Percentiles rank a stretch among this genome's conserved stretches.
Evolutionary conservation across 2,113 vertebrate genomes (phyloP).

Genomic region (Urocynchramus pylzowi): DNA sequence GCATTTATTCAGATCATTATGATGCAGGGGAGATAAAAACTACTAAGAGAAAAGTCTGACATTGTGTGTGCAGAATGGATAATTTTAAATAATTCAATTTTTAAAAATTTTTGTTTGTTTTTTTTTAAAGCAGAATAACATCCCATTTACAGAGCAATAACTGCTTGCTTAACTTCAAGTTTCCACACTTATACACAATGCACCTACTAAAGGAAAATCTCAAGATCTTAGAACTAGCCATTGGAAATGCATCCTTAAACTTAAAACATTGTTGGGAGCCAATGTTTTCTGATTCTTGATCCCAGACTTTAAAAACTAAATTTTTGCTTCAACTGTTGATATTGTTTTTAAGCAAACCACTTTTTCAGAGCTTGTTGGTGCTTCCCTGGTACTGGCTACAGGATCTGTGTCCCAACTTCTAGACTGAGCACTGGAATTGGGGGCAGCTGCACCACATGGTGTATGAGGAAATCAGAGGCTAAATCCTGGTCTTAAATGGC

Average conservation of each 20-base stretch:
- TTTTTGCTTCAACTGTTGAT: neutral
- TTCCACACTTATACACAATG: neutral
- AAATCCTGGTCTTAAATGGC: neutral
- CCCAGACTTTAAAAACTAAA: neutral
- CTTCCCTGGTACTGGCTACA: neutral
- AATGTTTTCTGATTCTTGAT: neutral
- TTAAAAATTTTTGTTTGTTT: neutral
- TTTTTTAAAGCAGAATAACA: neutral
- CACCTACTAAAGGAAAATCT: neutral
- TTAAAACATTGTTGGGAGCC: neutral
- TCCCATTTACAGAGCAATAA: neutral
- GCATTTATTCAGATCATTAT: neutral
- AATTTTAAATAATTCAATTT: neutral
- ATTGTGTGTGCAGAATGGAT: neutral
- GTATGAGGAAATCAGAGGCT: neutral
- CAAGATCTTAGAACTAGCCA: neutral
- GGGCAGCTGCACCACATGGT: neutral
- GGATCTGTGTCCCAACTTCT: neutral
- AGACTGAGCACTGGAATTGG: rapidly evolving
- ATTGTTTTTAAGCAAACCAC: neutral
- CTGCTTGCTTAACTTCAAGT: neutral
- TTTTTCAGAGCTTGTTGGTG: neutral
- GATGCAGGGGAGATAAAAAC: neutral
- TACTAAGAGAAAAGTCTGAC: neutral
- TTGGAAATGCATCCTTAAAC: neutral